Conservation (phyloP, 2,888 invertebrate species). For the Platycheirus albimanus region DNA sequence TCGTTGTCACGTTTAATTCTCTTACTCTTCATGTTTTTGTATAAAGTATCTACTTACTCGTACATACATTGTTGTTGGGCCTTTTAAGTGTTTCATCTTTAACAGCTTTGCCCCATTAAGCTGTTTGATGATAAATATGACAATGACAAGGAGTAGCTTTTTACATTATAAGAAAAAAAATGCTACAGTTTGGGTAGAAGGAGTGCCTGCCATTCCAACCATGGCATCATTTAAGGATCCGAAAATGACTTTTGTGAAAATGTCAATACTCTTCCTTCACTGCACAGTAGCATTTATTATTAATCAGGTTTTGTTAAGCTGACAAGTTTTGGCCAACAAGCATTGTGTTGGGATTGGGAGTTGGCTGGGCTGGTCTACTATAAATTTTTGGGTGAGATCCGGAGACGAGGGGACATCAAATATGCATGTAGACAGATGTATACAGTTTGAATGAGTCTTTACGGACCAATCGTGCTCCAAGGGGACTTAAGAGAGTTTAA, state of each 20-base stretch:
- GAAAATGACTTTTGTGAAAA: slow-evolving; percentile 71
- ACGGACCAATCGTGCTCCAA: slow-evolving; percentile 24
- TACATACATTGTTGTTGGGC: slow-evolving; percentile 14
- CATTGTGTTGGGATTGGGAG: slow-evolving; percentile 3
- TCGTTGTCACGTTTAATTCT: slow-evolving; percentile 52
- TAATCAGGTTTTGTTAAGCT: slow-evolving; percentile 57
- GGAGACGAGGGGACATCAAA: slow-evolving; percentile 35
- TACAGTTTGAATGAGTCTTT: slow-evolving; percentile 48
- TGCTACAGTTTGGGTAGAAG: too few relatives aligned
- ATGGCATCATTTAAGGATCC: slow-evolving; percentile 47
- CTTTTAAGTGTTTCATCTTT: slow-evolving; percentile 65
- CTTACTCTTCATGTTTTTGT: not conserved
- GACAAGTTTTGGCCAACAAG: slow-evolving; percentile 39
- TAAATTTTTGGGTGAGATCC: too few relatives aligned
- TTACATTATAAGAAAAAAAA: slow-evolving; percentile 23
- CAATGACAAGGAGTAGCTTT: slow-evolving; percentile 60
- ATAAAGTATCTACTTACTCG: too few relatives aligned
- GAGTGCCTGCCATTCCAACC: too few relatives aligned
- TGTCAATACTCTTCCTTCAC: slow-evolving; percentile 54
- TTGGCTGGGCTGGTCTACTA: not conserved
- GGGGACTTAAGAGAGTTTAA: slow-evolving; percentile 7
- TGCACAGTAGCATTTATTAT: slow-evolving; percentile 71
- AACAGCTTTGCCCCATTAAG: slow-evolving; percentile 68
- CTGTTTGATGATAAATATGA: slow-evolving; percentile 70
- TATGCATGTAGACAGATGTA: slow-evolving; percentile 67